These are phyloP conservation scores for Mesorhabditis sp. DNA, from an alignment of 2,888 invertebrate species.

Conservation along the genomic window DNA sequence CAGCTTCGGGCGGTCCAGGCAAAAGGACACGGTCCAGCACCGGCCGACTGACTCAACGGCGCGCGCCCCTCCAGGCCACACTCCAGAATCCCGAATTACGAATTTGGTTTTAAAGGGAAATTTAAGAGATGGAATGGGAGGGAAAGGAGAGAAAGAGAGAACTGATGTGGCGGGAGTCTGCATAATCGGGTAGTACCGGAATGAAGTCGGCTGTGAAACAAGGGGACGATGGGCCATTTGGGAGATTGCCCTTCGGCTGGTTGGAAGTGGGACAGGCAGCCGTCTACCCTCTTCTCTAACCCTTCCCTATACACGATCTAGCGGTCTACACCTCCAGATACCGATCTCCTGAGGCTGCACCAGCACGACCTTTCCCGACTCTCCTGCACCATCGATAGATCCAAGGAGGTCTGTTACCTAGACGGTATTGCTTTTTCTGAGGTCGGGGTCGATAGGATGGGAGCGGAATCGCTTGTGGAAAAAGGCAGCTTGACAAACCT, in stretches of 20 bases:
- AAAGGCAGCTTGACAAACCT: no score
- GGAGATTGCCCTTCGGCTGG: background rate
- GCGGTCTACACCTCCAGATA: background rate
- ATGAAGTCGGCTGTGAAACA: constrained; percentile 2
- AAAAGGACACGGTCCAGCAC: constrained; percentile 5
- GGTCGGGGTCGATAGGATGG: no score
- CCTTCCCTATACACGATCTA: no score
- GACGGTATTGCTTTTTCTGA: no score
- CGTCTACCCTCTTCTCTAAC: no score
- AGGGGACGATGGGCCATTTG: constrained; percentile 1
- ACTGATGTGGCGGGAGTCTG: no score
- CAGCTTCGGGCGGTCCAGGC: background rate
- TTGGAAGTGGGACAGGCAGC: background rate
- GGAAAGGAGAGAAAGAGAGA: no score
- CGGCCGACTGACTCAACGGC: background rate
- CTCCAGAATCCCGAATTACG: background rate
- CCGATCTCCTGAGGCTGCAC: background rate
- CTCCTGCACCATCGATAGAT: no score
- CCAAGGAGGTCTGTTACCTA: no score
- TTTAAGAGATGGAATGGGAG: no score
- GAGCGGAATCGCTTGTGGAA: no score
- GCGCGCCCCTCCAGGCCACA: background rate
- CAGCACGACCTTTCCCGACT: no score
- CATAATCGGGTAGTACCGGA: background rate
- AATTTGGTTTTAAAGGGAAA: background rate